Percentiles rank a stretch among this genome's conserved stretches.
Conservation (phyloP, 2,113 vertebrate genomes). For the Tragelaphus buxtoni region DNA sequence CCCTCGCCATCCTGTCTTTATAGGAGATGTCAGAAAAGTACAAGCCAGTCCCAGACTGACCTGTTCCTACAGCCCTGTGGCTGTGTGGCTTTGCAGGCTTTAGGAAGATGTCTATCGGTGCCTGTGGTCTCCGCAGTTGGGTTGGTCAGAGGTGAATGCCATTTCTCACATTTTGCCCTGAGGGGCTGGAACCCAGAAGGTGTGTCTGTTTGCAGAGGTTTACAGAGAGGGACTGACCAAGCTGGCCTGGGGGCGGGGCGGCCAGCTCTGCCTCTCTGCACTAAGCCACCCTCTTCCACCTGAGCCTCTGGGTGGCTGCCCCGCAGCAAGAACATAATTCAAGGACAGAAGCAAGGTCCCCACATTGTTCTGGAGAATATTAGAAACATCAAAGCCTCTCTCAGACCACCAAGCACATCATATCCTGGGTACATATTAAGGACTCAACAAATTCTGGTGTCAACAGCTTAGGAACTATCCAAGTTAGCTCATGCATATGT, state of each 20-base stretch:
- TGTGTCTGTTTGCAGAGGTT: not conserved
- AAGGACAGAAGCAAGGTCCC: not conserved
- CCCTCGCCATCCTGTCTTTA: not conserved
- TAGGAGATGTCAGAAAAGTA: not conserved
- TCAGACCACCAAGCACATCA: not conserved
- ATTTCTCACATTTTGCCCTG: not conserved
- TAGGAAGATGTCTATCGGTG: not conserved
- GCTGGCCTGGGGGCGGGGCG: not conserved
- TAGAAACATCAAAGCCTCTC: too few relatives aligned
- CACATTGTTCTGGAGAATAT: not conserved
- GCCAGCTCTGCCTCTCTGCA: accelerated
- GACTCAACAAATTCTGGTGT: not conserved
- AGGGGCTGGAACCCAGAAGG: not conserved
- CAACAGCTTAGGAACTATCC: not conserved
- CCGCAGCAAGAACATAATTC: not conserved
- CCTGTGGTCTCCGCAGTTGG: not conserved
- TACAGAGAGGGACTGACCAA: not conserved
- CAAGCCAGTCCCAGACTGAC: not conserved
- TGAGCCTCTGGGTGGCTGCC: not conserved
- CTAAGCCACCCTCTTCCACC: accelerated
- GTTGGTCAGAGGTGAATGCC: not conserved
- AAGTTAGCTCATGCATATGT: not conserved
- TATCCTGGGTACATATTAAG: not conserved
- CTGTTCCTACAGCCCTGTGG: not conserved
- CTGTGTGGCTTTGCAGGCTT: not conserved